Base-by-base conservation (phyloP, 2,888 invertebrate genomes). In the Rhamnusium bicolor region DNA sequence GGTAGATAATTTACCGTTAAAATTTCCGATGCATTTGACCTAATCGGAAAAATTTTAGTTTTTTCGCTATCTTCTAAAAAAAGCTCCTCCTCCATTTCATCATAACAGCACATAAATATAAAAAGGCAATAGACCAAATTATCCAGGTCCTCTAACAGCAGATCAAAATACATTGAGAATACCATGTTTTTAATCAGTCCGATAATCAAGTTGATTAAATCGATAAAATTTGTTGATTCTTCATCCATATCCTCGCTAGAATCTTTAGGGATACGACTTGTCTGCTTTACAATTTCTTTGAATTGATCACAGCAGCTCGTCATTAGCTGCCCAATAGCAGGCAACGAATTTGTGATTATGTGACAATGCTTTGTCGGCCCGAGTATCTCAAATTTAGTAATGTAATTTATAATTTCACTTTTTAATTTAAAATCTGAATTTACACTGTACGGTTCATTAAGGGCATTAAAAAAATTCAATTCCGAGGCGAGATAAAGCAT, bases 271-370 rank as follows among this genome's bases (percentile, higher is more conserved):
- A 75, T 68, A 49, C 58, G 53, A 3, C 61, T 72, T 12, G 72
- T 69, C 8, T 73, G 74, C 56, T 75, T 79, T 27, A 82, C 62
- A 7, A 82, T 69, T 47, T 79, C 69, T 68, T 81, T 83, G 24
- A 71, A 81, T 69, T 78, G 74, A 10, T 80, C 71, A 62, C 80
- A 80, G 68, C 80, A 83, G 14, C 74, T 66, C 16, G 76, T 80
- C 72, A 83, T 72, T 54, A 83, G 65, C 51, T 81, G 79, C 3
- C 82, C 83, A 65, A 83, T 77, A 8, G 76, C 75, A 16, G 81
- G 81, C 29, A 83, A 70, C 62, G 75, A 65, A 40, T 65, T 65
- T 5, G 65, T 65, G 6, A 65, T 21, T 32, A 80, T 65, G 18
- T 72, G 49, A 53, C 62, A 65, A 18, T 60, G 69, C 10, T 69